These are phyloP conservation scores for Gasteruption jaculator DNA, from an alignment of 2,888 invertebrate species.

Conservation along the genomic window DNA sequence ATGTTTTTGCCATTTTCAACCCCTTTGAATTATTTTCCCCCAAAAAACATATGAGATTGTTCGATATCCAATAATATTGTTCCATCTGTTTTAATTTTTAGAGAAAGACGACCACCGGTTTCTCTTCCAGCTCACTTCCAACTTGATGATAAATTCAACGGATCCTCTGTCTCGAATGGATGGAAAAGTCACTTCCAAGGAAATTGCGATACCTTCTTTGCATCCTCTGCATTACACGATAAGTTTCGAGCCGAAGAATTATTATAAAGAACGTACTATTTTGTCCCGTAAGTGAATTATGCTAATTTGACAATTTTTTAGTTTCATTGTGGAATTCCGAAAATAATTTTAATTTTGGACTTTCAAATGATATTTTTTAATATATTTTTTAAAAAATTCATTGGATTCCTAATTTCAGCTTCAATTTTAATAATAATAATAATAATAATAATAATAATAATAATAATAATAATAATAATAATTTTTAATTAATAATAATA, in stretches of 20 bases:
- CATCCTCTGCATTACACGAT: constrained; percentile 72
- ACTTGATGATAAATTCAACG: constrained; percentile 64
- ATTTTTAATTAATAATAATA: background rate
- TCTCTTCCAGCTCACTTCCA: constrained; percentile 63
- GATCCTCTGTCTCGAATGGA: constrained; percentile 59
- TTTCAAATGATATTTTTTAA: too few relatives aligned
- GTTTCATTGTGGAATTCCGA: too few relatives aligned
- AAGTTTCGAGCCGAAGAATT: constrained; percentile 61
- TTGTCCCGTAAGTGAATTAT: constrained; percentile 67
- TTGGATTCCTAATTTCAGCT: constrained; percentile 17
- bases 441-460: constrained; percentile 21
- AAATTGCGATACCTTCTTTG: constrained; percentile 64
- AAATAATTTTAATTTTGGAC: too few relatives aligned
- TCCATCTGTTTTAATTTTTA: constrained; percentile 21
- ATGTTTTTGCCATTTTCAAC: too few relatives aligned
- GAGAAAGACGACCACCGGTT: constrained; percentile 60
- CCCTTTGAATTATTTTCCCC: too few relatives aligned
- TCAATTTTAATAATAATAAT: constrained; percentile 18
- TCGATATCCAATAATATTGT: background rate
- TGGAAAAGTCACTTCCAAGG: constrained; percentile 48
- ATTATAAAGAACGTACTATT: constrained; percentile 67
- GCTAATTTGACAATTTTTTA: too few relatives aligned
- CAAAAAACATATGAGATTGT: too few relatives aligned
- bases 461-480: constrained; percentile 12
- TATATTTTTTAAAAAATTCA: too few relatives aligned